Evolutionary conservation across 2,797 vertebrate species (phyloP), one percentile per base, ranked within the genome.

Genomic region (Manis pentadactyla): DNA sequence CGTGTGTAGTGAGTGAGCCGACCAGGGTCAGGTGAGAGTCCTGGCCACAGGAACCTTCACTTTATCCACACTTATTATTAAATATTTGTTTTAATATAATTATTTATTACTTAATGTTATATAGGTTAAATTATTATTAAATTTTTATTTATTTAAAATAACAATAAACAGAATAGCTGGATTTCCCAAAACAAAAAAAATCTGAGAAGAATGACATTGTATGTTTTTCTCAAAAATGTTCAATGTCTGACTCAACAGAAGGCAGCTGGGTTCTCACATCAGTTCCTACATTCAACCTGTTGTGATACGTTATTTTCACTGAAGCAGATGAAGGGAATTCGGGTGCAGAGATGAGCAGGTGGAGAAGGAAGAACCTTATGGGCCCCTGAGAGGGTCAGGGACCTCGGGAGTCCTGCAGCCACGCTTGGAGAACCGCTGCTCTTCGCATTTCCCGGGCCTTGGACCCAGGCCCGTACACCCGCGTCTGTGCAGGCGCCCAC

Each of bases 101-200:
- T 64, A 53, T 59, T 90, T 81, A 57, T 63, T 78, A 42, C 42
- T 93, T 57, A 66, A 42, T 51, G 37, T 39, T 29, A 68, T 3
- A 87, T 46, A 59, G 46, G 34, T 74, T 69, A 66, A 69, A 39
- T 93, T 61, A 64, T 61, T 96, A 39, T 25, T 89, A 78, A 90
- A 74, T 73, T 7, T 83, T 59, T 94, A 37, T 46, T 53, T 78
- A 68, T 46, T 92, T 83, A 25, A 93, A 93, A 84, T 68, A 92
- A 55, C 8, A 89, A 37, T 75, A 87, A 71, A 85, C 34, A 81
- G 90, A 82, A 83, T 87, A 82, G 3, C 5, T 42, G 39, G 69
- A 69, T 85, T 88, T 93, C 49, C 29, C 25, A 57, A 96, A 93
- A 87, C 29, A 89, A 66, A 86, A 79, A 51, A 5, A 81, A 49